Conservation (phyloP, 2,797 vertebrate species). For the Holocentrus rufus region DNA sequence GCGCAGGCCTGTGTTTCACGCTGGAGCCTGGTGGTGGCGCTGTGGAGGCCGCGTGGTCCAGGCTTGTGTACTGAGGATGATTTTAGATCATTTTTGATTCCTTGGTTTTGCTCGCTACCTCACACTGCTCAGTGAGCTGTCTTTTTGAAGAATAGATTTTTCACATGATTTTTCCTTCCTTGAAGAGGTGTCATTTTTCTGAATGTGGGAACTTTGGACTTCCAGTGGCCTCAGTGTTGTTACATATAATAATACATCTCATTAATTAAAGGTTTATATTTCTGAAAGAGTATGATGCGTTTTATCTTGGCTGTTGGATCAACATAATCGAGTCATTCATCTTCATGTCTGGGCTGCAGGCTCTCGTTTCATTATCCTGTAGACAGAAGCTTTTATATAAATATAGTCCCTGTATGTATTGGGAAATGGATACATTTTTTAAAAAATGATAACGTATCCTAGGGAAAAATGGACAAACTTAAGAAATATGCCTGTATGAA, state of each 20-base stretch:
- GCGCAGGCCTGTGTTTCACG: slow-evolving; percentile 59
- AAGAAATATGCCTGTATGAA: not conserved
- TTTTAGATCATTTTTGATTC: slow-evolving; percentile 59
- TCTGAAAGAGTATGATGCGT: slow-evolving; percentile 60
- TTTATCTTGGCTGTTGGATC: slow-evolving; percentile 48
- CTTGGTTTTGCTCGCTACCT: slow-evolving; percentile 44
- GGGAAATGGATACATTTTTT: not conserved
- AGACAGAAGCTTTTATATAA: no score
- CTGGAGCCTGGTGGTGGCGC: slow-evolving; percentile 61
- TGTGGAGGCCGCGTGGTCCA: slow-evolving; percentile 37
- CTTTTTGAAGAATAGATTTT: slow-evolving; percentile 50
- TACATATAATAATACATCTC: slow-evolving; percentile 42
- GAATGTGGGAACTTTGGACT: slow-evolving; percentile 57
- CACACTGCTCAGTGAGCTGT: slow-evolving; percentile 22
- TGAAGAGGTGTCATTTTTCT: slow-evolving; percentile 36
- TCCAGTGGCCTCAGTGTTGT: slow-evolving; percentile 46
- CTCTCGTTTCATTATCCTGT: not conserved
- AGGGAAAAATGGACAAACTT: not conserved
- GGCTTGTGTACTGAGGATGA: slow-evolving; percentile 57
- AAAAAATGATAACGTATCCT: not conserved
- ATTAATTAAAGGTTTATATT: slow-evolving; percentile 66
- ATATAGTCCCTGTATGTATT: not conserved
- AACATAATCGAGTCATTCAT: slow-evolving; percentile 32
- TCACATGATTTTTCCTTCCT: slow-evolving; percentile 9
- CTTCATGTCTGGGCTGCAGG: slow-evolving; percentile 7